Conservation (phyloP, 2,888 invertebrate species). For the Standfussiana lucernea region DNA sequence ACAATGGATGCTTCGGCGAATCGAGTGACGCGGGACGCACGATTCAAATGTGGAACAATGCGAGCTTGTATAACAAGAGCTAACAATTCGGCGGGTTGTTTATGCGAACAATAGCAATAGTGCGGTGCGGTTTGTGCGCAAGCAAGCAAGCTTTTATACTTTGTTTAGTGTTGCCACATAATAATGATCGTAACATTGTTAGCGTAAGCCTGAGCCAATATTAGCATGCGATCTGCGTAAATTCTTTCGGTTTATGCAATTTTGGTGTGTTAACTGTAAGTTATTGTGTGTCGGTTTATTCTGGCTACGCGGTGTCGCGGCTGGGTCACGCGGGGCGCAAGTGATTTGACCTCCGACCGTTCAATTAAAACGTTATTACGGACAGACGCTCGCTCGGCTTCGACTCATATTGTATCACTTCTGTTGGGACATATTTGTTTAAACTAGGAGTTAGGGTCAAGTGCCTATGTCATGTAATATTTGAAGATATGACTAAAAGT, state of each 20-base stretch:
- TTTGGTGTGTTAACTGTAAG: conserved; percentile 29
- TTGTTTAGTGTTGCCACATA: conserved; percentile 72
- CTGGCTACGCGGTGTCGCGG: conserved; percentile 66
- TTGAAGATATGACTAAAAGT: not conserved
- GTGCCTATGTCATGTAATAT: conserved; percentile 11
- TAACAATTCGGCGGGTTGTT: conserved; percentile 86
- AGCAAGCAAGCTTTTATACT: conserved; percentile 80
- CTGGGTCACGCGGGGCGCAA: conserved; percentile 80
- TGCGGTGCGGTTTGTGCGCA: conserved; percentile 78
- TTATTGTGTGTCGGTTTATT: conserved; percentile 42
- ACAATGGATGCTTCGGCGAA: conserved; percentile 89
- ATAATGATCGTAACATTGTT: conserved; percentile 71
- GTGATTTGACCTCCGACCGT: conserved; percentile 90
- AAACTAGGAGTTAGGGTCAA: conserved; percentile 34
- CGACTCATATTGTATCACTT: conserved; percentile 72
- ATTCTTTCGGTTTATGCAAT: conserved; percentile 54
- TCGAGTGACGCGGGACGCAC: conserved; percentile 82
- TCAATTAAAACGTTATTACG: conserved; percentile 88
- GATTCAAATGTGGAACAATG: conserved; percentile 89
- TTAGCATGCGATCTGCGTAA: conserved; percentile 58
- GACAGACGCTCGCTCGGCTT: conserved; percentile 72
- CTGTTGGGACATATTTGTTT: conserved; percentile 63
- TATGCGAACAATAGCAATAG: conserved; percentile 85
- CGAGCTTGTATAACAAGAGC: conserved; percentile 84
- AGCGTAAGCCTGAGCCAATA: conserved; percentile 63